A percentile compares a stretch with the other conserved stretches of the same genome.
These are phyloP conservation scores for Pseudomyrmex pallidus DNA, from an alignment of 1,140 invertebrate species.

Conservation along the genomic window DNA sequence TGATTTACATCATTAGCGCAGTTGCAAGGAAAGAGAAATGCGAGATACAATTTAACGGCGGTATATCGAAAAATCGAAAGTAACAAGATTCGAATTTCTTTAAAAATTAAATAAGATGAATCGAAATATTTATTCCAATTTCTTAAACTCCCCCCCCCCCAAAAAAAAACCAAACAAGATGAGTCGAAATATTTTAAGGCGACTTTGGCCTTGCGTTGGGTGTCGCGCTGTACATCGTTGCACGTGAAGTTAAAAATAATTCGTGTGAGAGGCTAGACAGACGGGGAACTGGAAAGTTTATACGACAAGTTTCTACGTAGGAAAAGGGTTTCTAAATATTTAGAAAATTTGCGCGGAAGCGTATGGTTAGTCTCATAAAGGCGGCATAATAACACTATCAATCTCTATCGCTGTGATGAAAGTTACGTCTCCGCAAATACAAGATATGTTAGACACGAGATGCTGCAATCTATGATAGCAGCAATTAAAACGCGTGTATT, in stretches of 20 bases:
- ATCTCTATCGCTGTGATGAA: neutral
- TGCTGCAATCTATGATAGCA: neutral
- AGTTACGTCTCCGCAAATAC: neutral
- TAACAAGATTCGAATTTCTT: too few relatives aligned
- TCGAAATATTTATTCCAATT: too few relatives aligned
- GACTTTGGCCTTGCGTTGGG: neutral
- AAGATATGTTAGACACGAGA: neutral
- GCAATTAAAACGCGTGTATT: neutral
- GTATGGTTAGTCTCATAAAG: neutral
- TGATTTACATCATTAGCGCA: too few relatives aligned
- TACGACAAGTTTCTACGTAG: neutral
- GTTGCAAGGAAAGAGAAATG: too few relatives aligned
- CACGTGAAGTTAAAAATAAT: conserved; percentile 42
- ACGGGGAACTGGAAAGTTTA: conserved; percentile 20
- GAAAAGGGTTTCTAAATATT: conserved; percentile 34
- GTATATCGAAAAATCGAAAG: too few relatives aligned
- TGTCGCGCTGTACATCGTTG: neutral
- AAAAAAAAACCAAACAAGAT: neutral
- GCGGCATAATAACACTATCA: too few relatives aligned
- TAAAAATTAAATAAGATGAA: too few relatives aligned
- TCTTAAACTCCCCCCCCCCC: too few relatives aligned
- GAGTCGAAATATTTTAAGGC: neutral
- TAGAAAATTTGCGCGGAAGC: neutral
- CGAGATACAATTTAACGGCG: too few relatives aligned
- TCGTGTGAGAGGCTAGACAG: conserved; percentile 20